Evolutionary conservation across 2,888 invertebrate species (phyloP).

Genomic region (Philopedon plagiatum): DNA sequence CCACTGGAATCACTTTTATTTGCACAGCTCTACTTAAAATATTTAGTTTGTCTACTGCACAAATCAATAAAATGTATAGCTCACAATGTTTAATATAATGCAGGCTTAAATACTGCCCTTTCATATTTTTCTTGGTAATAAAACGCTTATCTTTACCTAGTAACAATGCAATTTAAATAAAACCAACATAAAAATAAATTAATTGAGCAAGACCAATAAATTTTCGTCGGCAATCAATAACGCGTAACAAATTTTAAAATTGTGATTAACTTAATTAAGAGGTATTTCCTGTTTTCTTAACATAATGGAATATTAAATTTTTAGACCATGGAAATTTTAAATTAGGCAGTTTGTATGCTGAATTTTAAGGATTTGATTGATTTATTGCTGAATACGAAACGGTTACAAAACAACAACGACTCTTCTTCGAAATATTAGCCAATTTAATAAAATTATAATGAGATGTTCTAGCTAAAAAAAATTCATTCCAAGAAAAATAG

Average conservation of each 20-base stretch:
- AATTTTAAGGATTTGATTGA: conserved; percentile 1
- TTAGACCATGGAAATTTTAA: background rate
- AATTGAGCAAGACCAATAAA: background rate
- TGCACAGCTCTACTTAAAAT: too few species aligned
- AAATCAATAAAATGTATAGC: too few species aligned
- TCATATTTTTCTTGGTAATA: background rate
- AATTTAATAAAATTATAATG: too few species aligned
- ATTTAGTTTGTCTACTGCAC: too few species aligned
- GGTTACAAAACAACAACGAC: too few species aligned
- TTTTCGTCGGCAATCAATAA: conserved; percentile 14
- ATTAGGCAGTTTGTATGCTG: conserved; percentile 11
- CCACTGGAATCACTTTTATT: too few species aligned
- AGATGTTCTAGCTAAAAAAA: too few species aligned
- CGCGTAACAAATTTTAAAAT: conserved; percentile 6
- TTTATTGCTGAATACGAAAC: background rate
- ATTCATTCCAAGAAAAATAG: too few species aligned
- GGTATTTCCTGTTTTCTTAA: conserved; percentile 21
- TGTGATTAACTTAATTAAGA: conserved; percentile 10
- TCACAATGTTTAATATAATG: too few species aligned
- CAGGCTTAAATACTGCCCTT: too few species aligned
- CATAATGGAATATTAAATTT: conserved; percentile 3
- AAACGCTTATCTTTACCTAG: background rate
- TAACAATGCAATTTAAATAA: conserved; percentile 9
- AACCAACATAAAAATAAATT: conserved; percentile 4
- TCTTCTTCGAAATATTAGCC: too few species aligned